These are phyloP conservation scores for Anadara kagoshimensis DNA, from an alignment of 1,140 invertebrate genomes.

Conservation along the genomic window DNA sequence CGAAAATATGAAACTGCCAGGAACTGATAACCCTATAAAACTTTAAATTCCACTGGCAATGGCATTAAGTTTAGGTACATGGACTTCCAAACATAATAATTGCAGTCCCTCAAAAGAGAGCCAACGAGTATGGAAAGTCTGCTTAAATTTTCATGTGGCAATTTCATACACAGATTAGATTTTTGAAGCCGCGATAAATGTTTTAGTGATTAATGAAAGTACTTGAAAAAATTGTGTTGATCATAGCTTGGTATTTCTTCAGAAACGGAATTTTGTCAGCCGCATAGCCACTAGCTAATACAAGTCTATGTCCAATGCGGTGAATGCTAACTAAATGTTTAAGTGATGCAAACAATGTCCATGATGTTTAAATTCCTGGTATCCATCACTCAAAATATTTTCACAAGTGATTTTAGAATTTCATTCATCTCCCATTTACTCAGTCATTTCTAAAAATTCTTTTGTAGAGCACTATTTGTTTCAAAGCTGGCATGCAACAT, in stretches of 20 bases:
- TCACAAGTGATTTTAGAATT: neutral
- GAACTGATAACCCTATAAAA: constrained; percentile 5
- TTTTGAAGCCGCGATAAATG: neutral
- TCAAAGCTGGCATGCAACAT: neutral
- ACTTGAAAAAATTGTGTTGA: constrained; percentile 7
- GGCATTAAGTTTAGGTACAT: neutral
- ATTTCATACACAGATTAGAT: neutral
- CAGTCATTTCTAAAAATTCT: neutral
- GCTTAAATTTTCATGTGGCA: neutral
- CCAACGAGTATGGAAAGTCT: constrained; percentile 5
- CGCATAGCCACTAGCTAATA: neutral
- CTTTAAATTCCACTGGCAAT: neutral
- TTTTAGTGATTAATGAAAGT: constrained; percentile 1
- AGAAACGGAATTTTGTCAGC: neutral
- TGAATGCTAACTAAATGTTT: neutral
- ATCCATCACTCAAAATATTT: neutral
- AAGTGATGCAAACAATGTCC: neutral
- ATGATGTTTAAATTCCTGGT: neutral
- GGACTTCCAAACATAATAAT: neutral
- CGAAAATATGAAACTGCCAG: constrained; percentile 3
- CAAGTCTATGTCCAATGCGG: constrained; percentile 4
- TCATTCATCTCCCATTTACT: neutral
- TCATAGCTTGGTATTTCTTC: constrained; percentile 3
- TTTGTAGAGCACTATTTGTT: neutral
- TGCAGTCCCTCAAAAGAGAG: constrained; percentile 11